Evolutionary conservation across 2,113 vertebrate species (phyloP).

Genomic region (Megaleporinus macrocephalus): DNA sequence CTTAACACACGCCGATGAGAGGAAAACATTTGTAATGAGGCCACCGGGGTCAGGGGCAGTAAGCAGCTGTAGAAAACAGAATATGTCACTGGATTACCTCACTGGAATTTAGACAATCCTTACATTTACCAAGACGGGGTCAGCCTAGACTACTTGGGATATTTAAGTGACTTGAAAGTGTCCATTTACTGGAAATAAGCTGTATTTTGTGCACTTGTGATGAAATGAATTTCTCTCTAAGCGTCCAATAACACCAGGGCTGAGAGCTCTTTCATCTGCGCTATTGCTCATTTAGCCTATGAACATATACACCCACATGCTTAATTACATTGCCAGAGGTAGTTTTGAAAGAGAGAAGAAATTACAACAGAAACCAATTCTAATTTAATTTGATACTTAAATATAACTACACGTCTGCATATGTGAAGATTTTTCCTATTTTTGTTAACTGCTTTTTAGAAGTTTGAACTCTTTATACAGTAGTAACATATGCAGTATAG

Average conservation of each 20-base stretch:
- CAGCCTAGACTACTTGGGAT: background rate
- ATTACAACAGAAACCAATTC: background rate
- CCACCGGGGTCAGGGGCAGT: conserved; percentile 29
- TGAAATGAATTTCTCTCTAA: background rate
- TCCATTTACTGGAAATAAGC: background rate
- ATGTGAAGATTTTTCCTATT: background rate
- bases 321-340: background rate
- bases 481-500: too few species aligned
- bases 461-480: too few species aligned
- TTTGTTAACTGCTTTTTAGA: too few species aligned
- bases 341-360: background rate
- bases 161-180: background rate
- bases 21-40: conserved; percentile 50
- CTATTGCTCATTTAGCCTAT: background rate
- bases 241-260: background rate
- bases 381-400: too few species aligned
- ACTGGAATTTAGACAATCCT: conserved; percentile 35
- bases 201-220: background rate
- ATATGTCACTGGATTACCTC: conserved; percentile 32
- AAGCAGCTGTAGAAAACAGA: conserved; percentile 30
- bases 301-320: background rate
- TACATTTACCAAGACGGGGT: background rate
- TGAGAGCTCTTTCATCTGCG: background rate
- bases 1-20: conserved; percentile 55
- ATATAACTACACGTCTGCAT: background rate